Evolutionary conservation across 1,140 invertebrate species (phyloP).

Genomic region (Meloidogyne floridensis): DNA sequence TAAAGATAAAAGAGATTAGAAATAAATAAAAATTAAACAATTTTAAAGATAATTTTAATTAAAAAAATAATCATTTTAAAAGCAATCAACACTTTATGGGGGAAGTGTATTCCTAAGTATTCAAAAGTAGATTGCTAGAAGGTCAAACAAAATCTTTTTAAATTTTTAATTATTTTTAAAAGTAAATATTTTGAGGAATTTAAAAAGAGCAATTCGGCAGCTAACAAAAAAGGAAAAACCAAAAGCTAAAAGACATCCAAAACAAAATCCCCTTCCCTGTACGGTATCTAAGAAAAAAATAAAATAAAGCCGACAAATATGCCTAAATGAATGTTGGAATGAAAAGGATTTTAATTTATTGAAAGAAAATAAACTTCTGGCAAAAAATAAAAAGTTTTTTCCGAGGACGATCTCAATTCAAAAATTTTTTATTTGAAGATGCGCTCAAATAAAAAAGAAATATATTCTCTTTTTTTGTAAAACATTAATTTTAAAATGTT

Average conservation of each 20-base stretch:
- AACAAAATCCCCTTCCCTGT: background rate
- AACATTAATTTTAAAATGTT: no score
- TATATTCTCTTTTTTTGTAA: no score
- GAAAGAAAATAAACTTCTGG: conserved; percentile 1
- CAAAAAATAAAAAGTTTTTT: background rate
- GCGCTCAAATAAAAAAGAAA: background rate
- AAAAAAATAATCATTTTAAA: no score
- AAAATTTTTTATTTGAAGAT: background rate
- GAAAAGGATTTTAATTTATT: background rate
- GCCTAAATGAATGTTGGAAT: background rate
- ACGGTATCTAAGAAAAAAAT: background rate
- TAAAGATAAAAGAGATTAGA: no score
- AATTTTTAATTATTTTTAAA: background rate
- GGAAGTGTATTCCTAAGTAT: no score
- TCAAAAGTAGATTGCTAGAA: no score
- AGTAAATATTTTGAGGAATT: background rate
- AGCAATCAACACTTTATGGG: no score
- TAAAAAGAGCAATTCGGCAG: background rate
- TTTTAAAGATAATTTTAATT: no score
- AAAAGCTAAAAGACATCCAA: background rate
- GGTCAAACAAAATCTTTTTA: background rate
- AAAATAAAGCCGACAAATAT: conserved; percentile 2
- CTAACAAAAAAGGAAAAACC: background rate
- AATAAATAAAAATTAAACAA: no score
- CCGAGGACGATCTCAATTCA: background rate